Base-by-base conservation (phyloP, 1,140 invertebrate genomes). In the Listronotus bonariensis region DNA sequence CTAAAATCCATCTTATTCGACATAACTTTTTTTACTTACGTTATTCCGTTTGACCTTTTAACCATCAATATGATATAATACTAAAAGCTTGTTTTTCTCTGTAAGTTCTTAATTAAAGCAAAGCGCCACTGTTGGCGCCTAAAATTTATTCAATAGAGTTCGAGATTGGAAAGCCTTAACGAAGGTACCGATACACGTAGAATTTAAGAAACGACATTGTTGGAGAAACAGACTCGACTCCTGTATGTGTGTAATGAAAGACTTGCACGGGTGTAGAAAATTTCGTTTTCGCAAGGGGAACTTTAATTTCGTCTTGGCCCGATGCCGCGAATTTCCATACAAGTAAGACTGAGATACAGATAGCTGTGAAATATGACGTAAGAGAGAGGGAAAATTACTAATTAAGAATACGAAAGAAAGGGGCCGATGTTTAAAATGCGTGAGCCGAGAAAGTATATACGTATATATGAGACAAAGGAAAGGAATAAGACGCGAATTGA, bases 401-500 rank as follows among this genome's bases (percentile, higher is more conserved):
- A 76, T 76, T 76, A 76, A 76, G 76, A 77, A 77, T 76, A 68
- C 69, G 76, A 77, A 77, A 77, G 74, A 77, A 74, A 72, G 74
- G 75, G 74, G 70, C 72, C 73, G 74, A 76, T 77, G 76, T 77
- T 77, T 77, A 77, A 77, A 77, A 77, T 77, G 76, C 76, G 76
- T 76, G 74, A 77, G 76, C 72, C 67, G 69, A 73, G 73, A 76
- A 75, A 77, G 74, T 76, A 76, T 77, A 77, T 76, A 75, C 72
- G 72, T 76, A 75, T 77, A 77, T 76, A 75, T 73, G 73, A 76
- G 73, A 74, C 72, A 76, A 75, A 74, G 75, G 72, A 75, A 74
- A 72, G 74, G 74, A 76, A 75, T 75, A 72, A 74, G 72, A 73
- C 68, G 74, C 58, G 73, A 75, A 76, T 75, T 71, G 74, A 76